Percentiles rank a stretch among this genome's conserved stretches.
Conservation (phyloP, 1,140 invertebrate species). For the Venustaconcha ellipsiformis region DNA sequence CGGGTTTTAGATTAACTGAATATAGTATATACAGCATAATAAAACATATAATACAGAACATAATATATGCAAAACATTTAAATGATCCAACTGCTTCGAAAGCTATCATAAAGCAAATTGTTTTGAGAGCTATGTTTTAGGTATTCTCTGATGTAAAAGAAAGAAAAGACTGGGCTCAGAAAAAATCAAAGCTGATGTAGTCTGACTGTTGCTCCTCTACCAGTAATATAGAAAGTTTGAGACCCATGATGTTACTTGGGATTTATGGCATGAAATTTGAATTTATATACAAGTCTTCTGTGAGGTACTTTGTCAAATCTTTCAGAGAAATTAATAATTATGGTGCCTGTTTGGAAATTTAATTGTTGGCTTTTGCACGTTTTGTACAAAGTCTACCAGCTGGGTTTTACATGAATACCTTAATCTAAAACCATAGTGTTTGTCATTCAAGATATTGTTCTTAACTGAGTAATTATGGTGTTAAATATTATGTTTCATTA, state of each 20-base stretch:
- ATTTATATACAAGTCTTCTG: conserved; percentile 14
- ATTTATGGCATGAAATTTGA: not conserved
- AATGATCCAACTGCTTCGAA: no score
- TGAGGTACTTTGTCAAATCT: conserved; percentile 38
- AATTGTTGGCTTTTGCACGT: not conserved
- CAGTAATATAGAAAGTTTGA: conserved; percentile 21
- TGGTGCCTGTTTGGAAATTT: conserved; percentile 21
- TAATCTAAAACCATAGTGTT: conserved; percentile 33
- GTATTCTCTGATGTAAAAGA: conserved; percentile 28
- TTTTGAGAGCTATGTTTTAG: no score
- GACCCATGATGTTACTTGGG: conserved; percentile 26
- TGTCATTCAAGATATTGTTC: conserved; percentile 29
- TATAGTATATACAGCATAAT: no score
- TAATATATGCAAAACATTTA: no score
- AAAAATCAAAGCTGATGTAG: conserved; percentile 18
- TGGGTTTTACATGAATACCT: conserved; percentile 33
- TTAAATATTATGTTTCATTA: conserved; percentile 38
- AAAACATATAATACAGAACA: no score
- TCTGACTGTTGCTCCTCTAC: conserved; percentile 28
- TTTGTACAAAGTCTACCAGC: conserved; percentile 29
- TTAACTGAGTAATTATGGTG: conserved; percentile 27
- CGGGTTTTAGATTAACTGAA: no score
- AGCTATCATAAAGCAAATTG: no score
- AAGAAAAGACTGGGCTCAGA: conserved; percentile 31
- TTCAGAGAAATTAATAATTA: conserved; percentile 37